These are phyloP conservation scores for Palaemon carinicauda DNA, from an alignment of 1,140 invertebrate genomes.

Conservation along the genomic window DNA sequence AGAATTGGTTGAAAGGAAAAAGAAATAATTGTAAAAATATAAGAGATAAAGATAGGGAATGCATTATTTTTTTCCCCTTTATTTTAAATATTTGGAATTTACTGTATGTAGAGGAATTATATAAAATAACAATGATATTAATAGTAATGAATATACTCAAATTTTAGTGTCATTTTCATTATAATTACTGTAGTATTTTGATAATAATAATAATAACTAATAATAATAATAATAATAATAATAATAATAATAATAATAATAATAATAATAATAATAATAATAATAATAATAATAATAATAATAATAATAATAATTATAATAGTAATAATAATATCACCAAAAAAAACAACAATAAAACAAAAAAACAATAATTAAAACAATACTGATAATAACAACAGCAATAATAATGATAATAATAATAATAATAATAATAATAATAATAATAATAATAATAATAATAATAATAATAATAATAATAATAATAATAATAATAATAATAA, in stretches of 20 bases:
- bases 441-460: not conserved
- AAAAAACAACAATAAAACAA: not conserved
- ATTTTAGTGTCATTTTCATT: not conserved
- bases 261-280: not conserved
- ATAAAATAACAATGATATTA: not conserved
- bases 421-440: not conserved
- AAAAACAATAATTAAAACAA: too few relatives aligned
- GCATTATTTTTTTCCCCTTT: not conserved
- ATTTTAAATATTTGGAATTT: not conserved
- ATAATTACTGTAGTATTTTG: not conserved
- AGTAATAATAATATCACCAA: not conserved
- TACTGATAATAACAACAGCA: not conserved
- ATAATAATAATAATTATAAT: not conserved
- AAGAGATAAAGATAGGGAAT: not conserved
- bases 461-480: not conserved
- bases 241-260: not conserved
- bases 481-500: not conserved
- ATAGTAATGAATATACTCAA: not conserved
- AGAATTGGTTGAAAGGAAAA: too few relatives aligned
- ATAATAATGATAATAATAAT: not conserved
- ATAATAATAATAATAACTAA: not conserved
- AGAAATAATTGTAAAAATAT: too few relatives aligned
- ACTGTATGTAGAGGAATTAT: not conserved
- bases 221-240: not conserved
- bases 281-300: not conserved